These are phyloP conservation scores for Hippocampus barbouri DNA, from an alignment of 2,113 vertebrate genomes.

Conservation along the genomic window DNA sequence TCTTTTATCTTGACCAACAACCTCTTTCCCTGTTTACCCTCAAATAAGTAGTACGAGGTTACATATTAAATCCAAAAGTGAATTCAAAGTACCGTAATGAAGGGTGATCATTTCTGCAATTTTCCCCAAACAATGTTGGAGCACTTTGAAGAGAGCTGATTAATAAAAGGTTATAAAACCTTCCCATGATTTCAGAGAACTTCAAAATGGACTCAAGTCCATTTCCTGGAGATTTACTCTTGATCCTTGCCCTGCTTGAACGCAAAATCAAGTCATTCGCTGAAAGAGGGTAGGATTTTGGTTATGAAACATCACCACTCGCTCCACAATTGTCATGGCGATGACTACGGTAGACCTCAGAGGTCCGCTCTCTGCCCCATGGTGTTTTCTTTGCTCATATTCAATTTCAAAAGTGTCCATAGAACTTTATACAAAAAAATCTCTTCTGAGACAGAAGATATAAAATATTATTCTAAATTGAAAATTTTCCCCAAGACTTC, in stretches of 20 bases:
- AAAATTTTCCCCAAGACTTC: too few species aligned
- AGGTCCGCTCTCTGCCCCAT: neutral
- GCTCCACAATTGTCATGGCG: neutral
- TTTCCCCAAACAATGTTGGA: neutral
- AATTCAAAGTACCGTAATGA: neutral
- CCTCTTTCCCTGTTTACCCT: constrained; percentile 29
- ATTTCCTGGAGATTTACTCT: neutral
- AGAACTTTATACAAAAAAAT: too few species aligned
- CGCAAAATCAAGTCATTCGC: neutral
- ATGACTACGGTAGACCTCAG: neutral
- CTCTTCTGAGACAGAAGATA: too few species aligned
- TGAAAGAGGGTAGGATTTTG: neutral
- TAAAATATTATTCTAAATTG: too few species aligned
- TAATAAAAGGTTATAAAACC: neutral
- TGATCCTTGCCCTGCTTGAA: neutral
- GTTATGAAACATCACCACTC: neutral
- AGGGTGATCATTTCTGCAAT: neutral
- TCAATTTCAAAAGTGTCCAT: too few species aligned
- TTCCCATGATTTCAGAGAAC: constrained; percentile 3
- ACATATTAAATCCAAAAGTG: neutral
- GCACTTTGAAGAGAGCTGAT: neutral
- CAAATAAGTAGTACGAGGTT: constrained; percentile 25
- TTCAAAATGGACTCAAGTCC: neutral
- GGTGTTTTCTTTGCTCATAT: neutral
- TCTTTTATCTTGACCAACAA: constrained; percentile 11